Conservation (phyloP, 2,797 vertebrate genomes). For the Eleutherodactylus coqui region DNA sequence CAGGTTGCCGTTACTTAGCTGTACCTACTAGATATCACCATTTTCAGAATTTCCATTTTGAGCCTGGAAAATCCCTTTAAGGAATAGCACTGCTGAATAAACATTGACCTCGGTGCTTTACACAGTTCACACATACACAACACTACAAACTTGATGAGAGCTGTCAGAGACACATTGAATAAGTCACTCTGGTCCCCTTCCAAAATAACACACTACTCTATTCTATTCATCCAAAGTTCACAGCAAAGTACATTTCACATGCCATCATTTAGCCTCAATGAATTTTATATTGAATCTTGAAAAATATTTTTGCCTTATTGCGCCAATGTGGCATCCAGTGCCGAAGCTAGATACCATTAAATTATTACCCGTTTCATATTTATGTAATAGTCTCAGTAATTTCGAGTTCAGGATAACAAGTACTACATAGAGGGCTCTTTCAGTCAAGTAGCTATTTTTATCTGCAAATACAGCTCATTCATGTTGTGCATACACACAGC, state of each 20-base stretch:
- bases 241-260: conserved; percentile 37
- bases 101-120: conserved; percentile 42
- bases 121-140: conserved; percentile 57
- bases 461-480: background rate
- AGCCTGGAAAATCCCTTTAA: too few species aligned
- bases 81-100: conserved; percentile 51
- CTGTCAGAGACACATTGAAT: conserved; percentile 52
- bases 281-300: conserved; percentile 19
- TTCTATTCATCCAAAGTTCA: conserved; percentile 49
- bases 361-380: background rate
- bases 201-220: conserved; percentile 49
- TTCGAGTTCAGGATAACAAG: background rate
- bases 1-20: too few species aligned
- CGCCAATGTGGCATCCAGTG: background rate
- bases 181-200: conserved; percentile 51
- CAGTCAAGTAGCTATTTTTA: background rate
- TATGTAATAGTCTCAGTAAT: conserved; percentile 1
- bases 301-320: background rate
- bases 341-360: background rate
- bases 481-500: too few species aligned
- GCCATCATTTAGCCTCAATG: conserved; percentile 25
- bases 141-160: conserved; percentile 48
- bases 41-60: too few species aligned
- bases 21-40: too few species aligned
- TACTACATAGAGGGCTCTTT: background rate